A percentile compares a stretch with the other conserved stretches of the same genome.
Conservation (phyloP, 2,888 invertebrate genomes). For the Hesperia comma region DNA sequence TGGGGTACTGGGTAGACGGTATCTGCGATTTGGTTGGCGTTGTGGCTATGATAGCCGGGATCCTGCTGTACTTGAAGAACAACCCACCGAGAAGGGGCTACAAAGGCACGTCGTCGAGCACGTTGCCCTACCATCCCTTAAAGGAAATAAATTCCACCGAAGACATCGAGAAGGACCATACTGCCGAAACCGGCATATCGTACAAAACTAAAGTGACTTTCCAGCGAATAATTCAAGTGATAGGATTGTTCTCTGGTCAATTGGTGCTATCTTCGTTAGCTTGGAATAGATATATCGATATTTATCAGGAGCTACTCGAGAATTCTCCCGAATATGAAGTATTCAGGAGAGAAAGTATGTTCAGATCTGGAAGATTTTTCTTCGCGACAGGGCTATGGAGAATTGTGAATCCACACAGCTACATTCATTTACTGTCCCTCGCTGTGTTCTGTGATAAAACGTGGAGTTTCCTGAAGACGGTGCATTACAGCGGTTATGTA, state of each 20-base stretch:
- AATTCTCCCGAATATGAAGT: constrained; percentile 81
- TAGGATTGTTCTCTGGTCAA: constrained; percentile 87
- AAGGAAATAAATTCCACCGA: constrained; percentile 73
- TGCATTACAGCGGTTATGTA: constrained; percentile 89
- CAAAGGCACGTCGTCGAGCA: constrained; percentile 84
- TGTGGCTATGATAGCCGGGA: constrained; percentile 87
- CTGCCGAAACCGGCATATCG: constrained; percentile 80
- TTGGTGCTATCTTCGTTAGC: constrained; percentile 89
- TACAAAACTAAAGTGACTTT: constrained; percentile 88
- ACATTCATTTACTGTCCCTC: constrained; percentile 88
- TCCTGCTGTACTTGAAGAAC: constrained; percentile 87
- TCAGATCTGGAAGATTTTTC: constrained; percentile 90
- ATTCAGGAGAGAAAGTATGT: constrained; percentile 80
- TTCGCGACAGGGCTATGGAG: constrained; percentile 90
- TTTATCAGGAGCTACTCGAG: constrained; percentile 91
- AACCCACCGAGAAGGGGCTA: constrained; percentile 90
- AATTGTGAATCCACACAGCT: constrained; percentile 90
- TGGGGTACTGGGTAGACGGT: constrained; percentile 93
- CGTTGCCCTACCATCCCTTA: constrained; percentile 76
- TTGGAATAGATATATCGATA: constrained; percentile 93
- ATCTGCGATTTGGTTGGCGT: constrained; percentile 92
- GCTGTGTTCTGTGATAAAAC: constrained; percentile 92
- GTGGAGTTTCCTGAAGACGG: constrained; percentile 88
- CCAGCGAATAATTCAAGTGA: constrained; percentile 86
- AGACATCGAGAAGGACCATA: constrained; percentile 73